Conservation (phyloP, 2,888 invertebrate genomes). For the Noctua janthina region DNA sequence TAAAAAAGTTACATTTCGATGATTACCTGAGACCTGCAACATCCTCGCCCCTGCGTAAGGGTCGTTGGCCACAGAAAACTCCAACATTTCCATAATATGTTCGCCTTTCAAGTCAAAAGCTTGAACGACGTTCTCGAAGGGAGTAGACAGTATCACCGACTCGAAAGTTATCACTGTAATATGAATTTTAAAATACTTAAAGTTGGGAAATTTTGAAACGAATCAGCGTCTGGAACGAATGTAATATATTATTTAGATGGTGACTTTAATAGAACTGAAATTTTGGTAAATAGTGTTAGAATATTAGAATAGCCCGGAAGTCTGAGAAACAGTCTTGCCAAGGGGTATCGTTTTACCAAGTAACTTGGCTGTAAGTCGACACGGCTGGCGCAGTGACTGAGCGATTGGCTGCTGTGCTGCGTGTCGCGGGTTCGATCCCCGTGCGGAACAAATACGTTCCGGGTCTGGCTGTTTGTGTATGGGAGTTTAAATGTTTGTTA, state of each 20-base stretch:
- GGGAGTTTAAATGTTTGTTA: no score
- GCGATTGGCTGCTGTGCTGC: no score
- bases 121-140: slow-evolving; percentile 94
- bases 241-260: slow-evolving; percentile 25
- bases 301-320: not conserved
- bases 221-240: slow-evolving; percentile 32
- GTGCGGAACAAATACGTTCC: no score
- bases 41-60: slow-evolving; percentile 86
- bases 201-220: slow-evolving; percentile 19
- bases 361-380: no score
- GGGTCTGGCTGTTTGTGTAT: no score
- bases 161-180: slow-evolving; percentile 92
- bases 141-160: slow-evolving; percentile 92
- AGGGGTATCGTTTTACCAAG: not conserved
- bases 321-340: not conserved
- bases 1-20: slow-evolving; percentile 7
- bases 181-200: slow-evolving; percentile 32
- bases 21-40: slow-evolving; percentile 91
- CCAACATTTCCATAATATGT: slow-evolving; percentile 91
- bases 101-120: slow-evolving; percentile 93
- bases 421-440: no score
- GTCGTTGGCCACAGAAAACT: slow-evolving; percentile 87
- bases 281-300: not conserved
- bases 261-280: slow-evolving; percentile 6
- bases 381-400: no score